Percentiles rank a stretch among this genome's conserved stretches.
These are phyloP conservation scores for Spodoptera exigua DNA, from an alignment of 2,888 invertebrate genomes.

Conservation along the genomic window DNA sequence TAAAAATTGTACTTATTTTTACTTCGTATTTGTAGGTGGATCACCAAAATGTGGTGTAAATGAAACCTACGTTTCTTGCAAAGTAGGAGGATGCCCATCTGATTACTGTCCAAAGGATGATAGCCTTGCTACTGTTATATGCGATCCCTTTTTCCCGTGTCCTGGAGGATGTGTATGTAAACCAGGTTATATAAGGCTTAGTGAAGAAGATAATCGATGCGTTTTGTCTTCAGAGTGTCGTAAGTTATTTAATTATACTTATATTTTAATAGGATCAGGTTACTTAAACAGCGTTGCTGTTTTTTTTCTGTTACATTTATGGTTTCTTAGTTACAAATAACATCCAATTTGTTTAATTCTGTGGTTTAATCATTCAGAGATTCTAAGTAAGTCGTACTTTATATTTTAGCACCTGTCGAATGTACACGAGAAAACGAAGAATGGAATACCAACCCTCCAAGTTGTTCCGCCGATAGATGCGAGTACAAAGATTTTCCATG, in stretches of 20 bases:
- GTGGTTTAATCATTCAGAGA: too few species aligned
- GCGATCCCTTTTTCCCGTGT: conserved; percentile 63
- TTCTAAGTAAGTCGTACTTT: background rate
- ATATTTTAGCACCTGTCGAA: conserved; percentile 58
- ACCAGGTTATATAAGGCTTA: conserved; percentile 55
- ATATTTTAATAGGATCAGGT: too few species aligned
- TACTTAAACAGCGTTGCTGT: too few species aligned
- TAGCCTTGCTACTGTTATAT: conserved; percentile 55
- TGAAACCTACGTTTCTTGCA: conserved; percentile 65
- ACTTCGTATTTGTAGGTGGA: conserved; percentile 30
- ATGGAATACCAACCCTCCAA: conserved; percentile 61
- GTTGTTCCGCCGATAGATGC: conserved; percentile 63
- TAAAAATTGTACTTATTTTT: too few species aligned
- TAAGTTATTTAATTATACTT: too few species aligned
- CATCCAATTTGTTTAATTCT: background rate
- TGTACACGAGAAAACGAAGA: conserved; percentile 68
- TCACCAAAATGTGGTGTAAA: conserved; percentile 51
- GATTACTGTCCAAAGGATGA: conserved; percentile 67
- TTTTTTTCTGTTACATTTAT: too few species aligned
- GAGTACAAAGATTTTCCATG: conserved; percentile 49
- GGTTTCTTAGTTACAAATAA: too few species aligned
- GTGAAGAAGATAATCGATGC: conserved; percentile 19
- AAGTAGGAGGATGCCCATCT: conserved; percentile 58
- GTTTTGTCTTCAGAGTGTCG: conserved; percentile 56
- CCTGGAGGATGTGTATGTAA: conserved; percentile 69